Conservation (phyloP, 2,888 invertebrate species). For the Rhagium mordax region DNA sequence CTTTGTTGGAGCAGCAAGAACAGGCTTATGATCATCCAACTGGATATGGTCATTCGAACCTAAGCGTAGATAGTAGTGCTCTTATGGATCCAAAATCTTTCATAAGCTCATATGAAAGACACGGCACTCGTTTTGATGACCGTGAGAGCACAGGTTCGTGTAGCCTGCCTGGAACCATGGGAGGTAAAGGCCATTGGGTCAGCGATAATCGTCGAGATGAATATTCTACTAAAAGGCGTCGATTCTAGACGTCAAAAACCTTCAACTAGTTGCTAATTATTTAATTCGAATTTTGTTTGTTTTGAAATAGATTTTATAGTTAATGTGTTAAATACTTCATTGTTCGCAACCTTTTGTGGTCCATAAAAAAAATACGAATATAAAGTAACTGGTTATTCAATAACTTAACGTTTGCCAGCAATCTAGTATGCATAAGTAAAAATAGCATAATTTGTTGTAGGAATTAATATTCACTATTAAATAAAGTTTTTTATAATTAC, state of each 20-base stretch:
- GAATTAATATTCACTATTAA: too few species aligned
- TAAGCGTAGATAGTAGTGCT: conserved; percentile 8
- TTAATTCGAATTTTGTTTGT: conserved; percentile 13
- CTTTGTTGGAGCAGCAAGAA: conserved; percentile 81
- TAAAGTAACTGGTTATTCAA: background rate
- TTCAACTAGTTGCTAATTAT: conserved; percentile 34
- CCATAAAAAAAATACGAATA: too few species aligned
- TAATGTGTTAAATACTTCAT: conserved; percentile 8
- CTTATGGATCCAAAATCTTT: conserved; percentile 58
- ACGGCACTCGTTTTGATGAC: conserved; percentile 57
- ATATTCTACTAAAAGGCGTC: conserved; percentile 60
- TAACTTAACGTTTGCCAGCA: conserved; percentile 18
- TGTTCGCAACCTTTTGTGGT: conserved; percentile 21
- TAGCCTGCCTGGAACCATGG: conserved; percentile 44
- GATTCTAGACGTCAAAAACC: conserved; percentile 52
- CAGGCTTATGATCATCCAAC: conserved; percentile 67
- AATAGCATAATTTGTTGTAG: too few species aligned
- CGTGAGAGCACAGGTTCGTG: conserved; percentile 48
- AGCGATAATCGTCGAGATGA: conserved; percentile 62
- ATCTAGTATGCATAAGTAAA: conserved; percentile 7
- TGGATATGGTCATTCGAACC: conserved; percentile 34
- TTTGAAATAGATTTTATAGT: conserved; percentile 5
- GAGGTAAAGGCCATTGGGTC: conserved; percentile 61
- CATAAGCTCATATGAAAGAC: conserved; percentile 62
- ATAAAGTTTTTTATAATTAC: too few species aligned